Evolutionary conservation across 2,888 invertebrate genomes (phyloP).

Genomic region (Zaprionus obscuricornis): DNA sequence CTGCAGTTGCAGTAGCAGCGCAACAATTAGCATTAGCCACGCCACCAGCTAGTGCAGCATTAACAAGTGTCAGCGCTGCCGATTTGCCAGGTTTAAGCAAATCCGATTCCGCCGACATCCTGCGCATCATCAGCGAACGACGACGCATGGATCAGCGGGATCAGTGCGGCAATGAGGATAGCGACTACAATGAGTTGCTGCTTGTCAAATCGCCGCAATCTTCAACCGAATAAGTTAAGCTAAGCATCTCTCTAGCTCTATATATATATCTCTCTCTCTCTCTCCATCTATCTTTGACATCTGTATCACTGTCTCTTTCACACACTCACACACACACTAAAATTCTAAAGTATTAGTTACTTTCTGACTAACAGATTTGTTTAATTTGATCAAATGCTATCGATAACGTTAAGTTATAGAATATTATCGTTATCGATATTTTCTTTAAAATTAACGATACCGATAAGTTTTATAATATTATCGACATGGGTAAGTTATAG

Average conservation of each 20-base stretch:
- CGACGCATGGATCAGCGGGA: constrained; percentile 82
- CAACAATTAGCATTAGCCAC: neutral
- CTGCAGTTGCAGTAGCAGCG: constrained; percentile 6
- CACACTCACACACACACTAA: neutral
- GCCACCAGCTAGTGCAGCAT: neutral
- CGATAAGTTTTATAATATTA: too few relatives aligned
- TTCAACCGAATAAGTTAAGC: constrained; percentile 71
- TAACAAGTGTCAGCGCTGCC: constrained; percentile 7
- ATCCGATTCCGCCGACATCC: constrained; percentile 83
- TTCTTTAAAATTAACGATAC: too few relatives aligned
- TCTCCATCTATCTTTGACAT: neutral
- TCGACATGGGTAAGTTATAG: too few relatives aligned
- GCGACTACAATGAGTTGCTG: constrained; percentile 82
- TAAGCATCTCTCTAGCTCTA: constrained; percentile 2
- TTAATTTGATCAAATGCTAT: neutral
- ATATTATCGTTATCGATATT: too few relatives aligned
- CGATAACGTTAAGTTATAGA: too few relatives aligned
- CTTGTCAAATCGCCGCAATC: constrained; percentile 82
- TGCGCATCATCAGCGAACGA: constrained; percentile 83
- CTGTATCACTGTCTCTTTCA: neutral
- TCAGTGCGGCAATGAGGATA: constrained; percentile 82
- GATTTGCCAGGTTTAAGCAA: constrained; percentile 69
- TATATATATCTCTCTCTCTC: neutral
- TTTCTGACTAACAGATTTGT: neutral
- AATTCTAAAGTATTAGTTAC: too few relatives aligned